Evolutionary conservation across 2,888 invertebrate genomes (phyloP), one percentile per base, ranked within the genome.

Genomic region (Tribolium freemani): DNA sequence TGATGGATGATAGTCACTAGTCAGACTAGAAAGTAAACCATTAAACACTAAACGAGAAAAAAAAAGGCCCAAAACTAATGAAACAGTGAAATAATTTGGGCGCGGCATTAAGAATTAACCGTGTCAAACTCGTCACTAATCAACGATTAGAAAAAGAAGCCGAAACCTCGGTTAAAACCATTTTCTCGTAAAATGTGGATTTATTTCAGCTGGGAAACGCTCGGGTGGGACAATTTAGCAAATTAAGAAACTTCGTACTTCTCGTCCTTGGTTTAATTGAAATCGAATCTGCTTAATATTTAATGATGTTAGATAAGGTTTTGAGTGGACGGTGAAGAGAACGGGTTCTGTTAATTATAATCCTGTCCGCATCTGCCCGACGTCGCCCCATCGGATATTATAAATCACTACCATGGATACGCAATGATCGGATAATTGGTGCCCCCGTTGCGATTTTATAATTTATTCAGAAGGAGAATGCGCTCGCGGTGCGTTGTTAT

Each of bases 361-460:
- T 60, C 45, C 64, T 10, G 74, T 70, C 46, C 69, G 73, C 70
- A 73, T 73, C 70, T 70, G 75, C 72, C 72, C 72, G 45, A 69
- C 74, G 72, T 75, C 72, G 69, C 67, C 73, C 67, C 64, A 66
- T 72, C 70, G 68, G 58, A 76, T 56, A 74, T 75, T 77, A 79
- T 78, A 78, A 79, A 79, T 79, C 78, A 77, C 79, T 71, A 72
- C 69, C 69, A 71, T 73, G 76, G 76, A 75, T 79, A 78, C 77
- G 75, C 77, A 79, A 75, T 77, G 76, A 75, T 77, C 76, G 70
- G 64, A 75, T 78, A 78, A 78, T 77, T 78, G 78, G 78, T 75
- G 77, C 77, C 77, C 78, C 77, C 77, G 77, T 77, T 75, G 79
- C 77, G 78, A 77, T 77, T 79, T 74, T 72, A 74, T 78, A 78